Conservation (phyloP, 2,797 vertebrate genomes). For the Enteromius radiatus region DNA sequence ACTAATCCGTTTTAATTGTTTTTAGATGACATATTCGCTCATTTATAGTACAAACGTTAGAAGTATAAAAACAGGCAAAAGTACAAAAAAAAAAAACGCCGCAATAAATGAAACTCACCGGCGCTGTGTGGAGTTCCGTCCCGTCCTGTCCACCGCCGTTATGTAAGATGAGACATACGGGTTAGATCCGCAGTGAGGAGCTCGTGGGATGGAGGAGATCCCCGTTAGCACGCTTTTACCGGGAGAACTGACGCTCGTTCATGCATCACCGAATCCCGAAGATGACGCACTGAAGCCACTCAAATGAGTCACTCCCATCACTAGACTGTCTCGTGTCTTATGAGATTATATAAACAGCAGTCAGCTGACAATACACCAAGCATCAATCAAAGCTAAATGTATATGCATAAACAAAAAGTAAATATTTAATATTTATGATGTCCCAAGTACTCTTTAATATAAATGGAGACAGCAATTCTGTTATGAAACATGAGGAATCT, state of each 20-base stretch:
- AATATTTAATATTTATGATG: not conserved
- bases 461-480: not conserved
- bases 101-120: not conserved
- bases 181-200: not conserved
- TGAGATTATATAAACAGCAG: not conserved
- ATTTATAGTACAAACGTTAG: not conserved
- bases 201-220: slow-evolving; percentile 4
- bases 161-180: not conserved
- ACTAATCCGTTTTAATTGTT: not conserved
- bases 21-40: no score
- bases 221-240: not conserved
- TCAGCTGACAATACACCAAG: not conserved
- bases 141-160: not conserved
- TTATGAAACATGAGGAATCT: not conserved
- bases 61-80: no score
- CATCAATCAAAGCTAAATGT: not conserved
- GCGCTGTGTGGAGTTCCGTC: not conserved
- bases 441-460: no score
- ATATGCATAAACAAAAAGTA: not conserved
- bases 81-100: not conserved
- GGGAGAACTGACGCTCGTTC: not conserved
- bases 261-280: not conserved
- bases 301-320: slow-evolving; percentile 4
- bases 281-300: slow-evolving; percentile 18
- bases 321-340: not conserved